Evolutionary conservation across 2,888 invertebrate genomes (phyloP).

Genomic region (Aphodius sticticus): DNA sequence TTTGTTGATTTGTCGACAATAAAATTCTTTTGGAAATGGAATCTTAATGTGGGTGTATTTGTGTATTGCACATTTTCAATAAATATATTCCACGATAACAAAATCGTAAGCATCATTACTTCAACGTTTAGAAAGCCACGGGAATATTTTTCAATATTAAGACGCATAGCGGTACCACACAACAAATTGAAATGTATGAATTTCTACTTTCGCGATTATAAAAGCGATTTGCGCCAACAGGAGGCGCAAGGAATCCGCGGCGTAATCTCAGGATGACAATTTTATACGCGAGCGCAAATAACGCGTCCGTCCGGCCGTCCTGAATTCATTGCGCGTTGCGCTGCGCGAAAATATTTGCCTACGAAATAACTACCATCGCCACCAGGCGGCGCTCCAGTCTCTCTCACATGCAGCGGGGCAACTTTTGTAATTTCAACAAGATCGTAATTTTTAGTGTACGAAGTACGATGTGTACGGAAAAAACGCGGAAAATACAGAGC

Average conservation of each 20-base stretch:
- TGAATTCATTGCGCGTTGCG: neutral
- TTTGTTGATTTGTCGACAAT: no score
- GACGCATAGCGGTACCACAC: neutral
- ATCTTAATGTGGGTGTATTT: no score
- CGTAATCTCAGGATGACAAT: neutral
- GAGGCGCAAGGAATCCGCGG: neutral
- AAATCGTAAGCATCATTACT: no score
- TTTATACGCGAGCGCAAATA: neutral
- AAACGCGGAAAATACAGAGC: neutral
- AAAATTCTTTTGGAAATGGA: no score
- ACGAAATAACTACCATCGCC: neutral
- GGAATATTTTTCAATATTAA: neutral
- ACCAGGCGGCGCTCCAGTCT: neutral
- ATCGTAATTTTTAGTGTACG: neutral
- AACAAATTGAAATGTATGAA: neutral
- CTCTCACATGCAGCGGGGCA: neutral
- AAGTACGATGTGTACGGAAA: neutral
- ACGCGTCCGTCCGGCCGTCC: neutral
- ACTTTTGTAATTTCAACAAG: neutral
- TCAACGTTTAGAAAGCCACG: no score
- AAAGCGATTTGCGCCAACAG: neutral
- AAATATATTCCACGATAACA: no score
- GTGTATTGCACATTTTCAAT: no score
- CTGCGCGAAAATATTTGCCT: neutral
- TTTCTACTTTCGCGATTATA: neutral